Evolutionary conservation across 2,113 vertebrate genomes (phyloP), one percentile per base, ranked within the genome.

Genomic region (Aegithalos caudatus): DNA sequence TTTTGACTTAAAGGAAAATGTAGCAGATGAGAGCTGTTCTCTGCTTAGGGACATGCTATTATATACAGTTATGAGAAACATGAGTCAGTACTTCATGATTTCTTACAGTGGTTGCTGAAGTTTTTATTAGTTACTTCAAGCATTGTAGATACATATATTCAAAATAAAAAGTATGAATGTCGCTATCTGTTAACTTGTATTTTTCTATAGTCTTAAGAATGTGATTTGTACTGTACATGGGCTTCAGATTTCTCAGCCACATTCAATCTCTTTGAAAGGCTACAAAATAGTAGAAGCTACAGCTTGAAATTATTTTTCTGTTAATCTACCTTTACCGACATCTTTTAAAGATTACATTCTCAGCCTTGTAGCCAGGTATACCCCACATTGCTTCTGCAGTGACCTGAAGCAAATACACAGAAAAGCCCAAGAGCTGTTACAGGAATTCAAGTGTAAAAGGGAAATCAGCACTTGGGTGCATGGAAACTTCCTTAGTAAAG

Each of bases 111-210:
- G 22, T 56, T 90, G 42, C 16, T 73, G 3, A 60, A 33, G 16
- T 42, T 85, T 71, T 72, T 90, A 45, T 77, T 78, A 56, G n/a
- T 84, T 82, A 82, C 53, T 74, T 14, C 4, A 10, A 85, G 73
- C 62, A 80, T 12, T 82, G 14, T 35, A 82, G 53, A 45, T 27
- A 42, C 14, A 24, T 33, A 20, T 81, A 81, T 54, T 83, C 67
- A 90, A 83, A 97, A 94, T 93, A 90, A 94, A 93, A 82, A 73
- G 10, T 54, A 86, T 35, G 27, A 80, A 57, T 35, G 6, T 53
- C 17, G 37, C 22, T 33, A 7, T 45, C 21, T 14, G 40, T 54
- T 60, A 61, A 82, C 47, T 35, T 78, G n/a, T 72, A 10, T 69
- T 90, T 76, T 85, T 88, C 14, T 37, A 13, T 45, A 69, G 23